Base-by-base conservation (phyloP, 2,113 vertebrate species). In the Albula goreensis region DNA sequence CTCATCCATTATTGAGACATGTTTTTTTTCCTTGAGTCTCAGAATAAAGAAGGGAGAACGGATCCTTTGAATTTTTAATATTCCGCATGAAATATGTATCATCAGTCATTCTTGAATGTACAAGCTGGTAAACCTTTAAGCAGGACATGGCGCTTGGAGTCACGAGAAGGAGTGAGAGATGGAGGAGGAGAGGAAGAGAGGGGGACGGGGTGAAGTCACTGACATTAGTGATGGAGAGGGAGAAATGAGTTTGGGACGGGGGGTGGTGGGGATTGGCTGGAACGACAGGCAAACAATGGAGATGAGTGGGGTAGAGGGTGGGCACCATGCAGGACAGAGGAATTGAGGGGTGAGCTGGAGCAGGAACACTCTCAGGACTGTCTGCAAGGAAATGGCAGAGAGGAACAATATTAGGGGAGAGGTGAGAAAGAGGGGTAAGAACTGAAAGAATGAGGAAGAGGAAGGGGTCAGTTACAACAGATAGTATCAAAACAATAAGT, bases 1-100 rank as follows among this genome's bases (percentile, higher is more conserved):
- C 92, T 94, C 93, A 95, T 95, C 88, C 91, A 95, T 95, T 94
- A 95, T 95, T 95, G 91, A 95, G 90, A 87, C 91, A 88, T 94
- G 92, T 95, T 94, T 94, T 94, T 93, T 85, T 93, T 92, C 89
- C 88, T 88, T 87, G 87, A 92, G 88, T 93, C 93, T 93, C 91
- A 89, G 93, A 95, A 94, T 94, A 93, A 94, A 94, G 91, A 91
- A 92, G 84, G 86, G 90, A 86, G 93, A 94, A 94, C 88, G 63
- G 91, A 93, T 93, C 92, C 91, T 91, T 92, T 95, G 89, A 93
- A 95, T 93, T 89, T 94, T 95, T 95, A 92, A 95, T 94, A 88
- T 11, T 11, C 3, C 6, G 51, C 89, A 95, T 95, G 90, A 95
- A 95, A 95, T 93, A 95, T 95, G 90, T 85, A 95, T 88, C 86